Percentiles rank a stretch among this genome's conserved stretches.
Conservation (phyloP, 1,140 invertebrate genomes). For the Panagrolaimus sp. region DNA sequence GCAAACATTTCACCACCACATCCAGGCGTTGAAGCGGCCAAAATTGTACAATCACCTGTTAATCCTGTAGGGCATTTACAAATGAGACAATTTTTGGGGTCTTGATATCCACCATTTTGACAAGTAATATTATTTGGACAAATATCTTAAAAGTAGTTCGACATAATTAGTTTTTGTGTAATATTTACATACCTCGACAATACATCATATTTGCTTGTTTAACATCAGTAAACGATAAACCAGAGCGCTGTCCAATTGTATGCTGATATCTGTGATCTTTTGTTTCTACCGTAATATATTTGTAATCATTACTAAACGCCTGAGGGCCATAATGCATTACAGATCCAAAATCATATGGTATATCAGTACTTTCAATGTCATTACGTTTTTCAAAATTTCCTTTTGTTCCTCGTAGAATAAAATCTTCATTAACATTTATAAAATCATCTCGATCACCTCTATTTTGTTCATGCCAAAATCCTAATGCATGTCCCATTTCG, state of each 20-base stretch:
- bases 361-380: slow-evolving; percentile 54
- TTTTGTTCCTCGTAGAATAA: slow-evolving; percentile 50
- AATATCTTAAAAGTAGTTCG: slow-evolving; percentile 32
- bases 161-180: background rate
- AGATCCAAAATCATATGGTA: slow-evolving; percentile 58
- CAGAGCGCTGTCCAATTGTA: slow-evolving; percentile 53
- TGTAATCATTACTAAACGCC: slow-evolving; percentile 55
- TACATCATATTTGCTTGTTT: slow-evolving; percentile 57
- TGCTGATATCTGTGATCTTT: slow-evolving; percentile 51
- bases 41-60: slow-evolving; percentile 30
- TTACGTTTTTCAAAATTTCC: slow-evolving; percentile 45
- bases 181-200: slow-evolving; percentile 31
- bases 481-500: slow-evolving; percentile 62
- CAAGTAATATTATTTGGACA: background rate
- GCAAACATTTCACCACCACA: slow-evolving; percentile 53
- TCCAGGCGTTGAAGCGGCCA: slow-evolving; percentile 16
- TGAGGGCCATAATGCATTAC: slow-evolving; percentile 57
- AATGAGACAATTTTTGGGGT: slow-evolving; percentile 55
- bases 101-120: slow-evolving; percentile 46
- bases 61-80: slow-evolving; percentile 47
- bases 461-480: slow-evolving; percentile 61
- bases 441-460: slow-evolving; percentile 60
- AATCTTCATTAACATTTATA: slow-evolving; percentile 53
- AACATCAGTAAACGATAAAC: slow-evolving; percentile 58
- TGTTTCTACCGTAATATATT: slow-evolving; percentile 54